phyloP scores from a whole-genome alignment of 2,888 invertebrate genomes.

The Resseliella maxima region DNA sequence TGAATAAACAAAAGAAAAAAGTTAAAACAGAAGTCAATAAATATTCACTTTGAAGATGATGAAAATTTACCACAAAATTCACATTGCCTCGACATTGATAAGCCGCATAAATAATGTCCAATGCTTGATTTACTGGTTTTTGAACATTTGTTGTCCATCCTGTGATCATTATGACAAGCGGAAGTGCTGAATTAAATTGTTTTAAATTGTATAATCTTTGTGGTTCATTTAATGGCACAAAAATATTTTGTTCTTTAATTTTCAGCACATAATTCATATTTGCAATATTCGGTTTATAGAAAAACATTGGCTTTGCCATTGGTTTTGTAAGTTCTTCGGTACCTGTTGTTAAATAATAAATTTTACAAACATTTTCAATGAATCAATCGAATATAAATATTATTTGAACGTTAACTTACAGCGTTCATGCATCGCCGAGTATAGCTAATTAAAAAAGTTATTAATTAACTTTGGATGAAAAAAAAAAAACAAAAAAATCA shows the following conservation, averaged over 20 bases:
- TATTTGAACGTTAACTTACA: too few species aligned
- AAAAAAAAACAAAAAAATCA: too few species aligned
- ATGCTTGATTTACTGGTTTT: slow-evolving; percentile 57
- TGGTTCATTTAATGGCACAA: slow-evolving; percentile 63
- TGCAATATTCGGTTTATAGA: slow-evolving; percentile 63
- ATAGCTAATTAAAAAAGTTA: background rate
- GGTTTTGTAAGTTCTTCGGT: slow-evolving; percentile 63
- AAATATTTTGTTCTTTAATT: slow-evolving; percentile 59
- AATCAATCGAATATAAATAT: too few species aligned
- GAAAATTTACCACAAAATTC: slow-evolving; percentile 65
- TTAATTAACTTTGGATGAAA: background rate
- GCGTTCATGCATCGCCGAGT: background rate
- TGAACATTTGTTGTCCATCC: slow-evolving; percentile 64
- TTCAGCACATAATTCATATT: slow-evolving; percentile 63
- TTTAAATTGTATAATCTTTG: slow-evolving; percentile 64
- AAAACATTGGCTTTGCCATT: slow-evolving; percentile 61
- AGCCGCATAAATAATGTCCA: slow-evolving; percentile 59
- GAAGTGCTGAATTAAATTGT: slow-evolving; percentile 63
- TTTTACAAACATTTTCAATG: too few species aligned
- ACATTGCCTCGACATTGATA: slow-evolving; percentile 64
- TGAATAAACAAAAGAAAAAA: background rate
- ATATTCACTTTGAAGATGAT: background rate
- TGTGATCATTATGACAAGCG: slow-evolving; percentile 65
- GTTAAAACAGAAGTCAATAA: background rate
- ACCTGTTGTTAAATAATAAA: slow-evolving; percentile 62